Percentiles rank a stretch among this genome's conserved stretches.
Conservation (phyloP, 2,888 invertebrate genomes). For the Cinara cedri region DNA sequence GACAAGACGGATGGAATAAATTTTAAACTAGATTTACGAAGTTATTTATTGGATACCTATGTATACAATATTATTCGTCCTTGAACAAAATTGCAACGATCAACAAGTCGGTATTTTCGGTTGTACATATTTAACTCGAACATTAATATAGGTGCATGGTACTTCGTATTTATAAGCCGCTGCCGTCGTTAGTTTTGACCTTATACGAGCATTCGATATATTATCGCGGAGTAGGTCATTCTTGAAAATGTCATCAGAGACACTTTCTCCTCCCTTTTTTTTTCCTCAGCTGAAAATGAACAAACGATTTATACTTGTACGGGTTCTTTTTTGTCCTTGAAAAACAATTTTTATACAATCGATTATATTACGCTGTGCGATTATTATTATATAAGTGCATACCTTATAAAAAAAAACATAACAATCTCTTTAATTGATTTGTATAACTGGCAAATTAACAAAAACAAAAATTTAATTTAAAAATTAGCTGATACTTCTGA, state of each 20-base stretch:
- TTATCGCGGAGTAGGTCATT: neutral
- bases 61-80: neutral
- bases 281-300: too few relatives aligned
- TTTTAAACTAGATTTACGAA: neutral
- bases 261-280: neutral
- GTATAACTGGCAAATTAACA: too few relatives aligned
- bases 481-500: too few relatives aligned
- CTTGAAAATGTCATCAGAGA: constrained; percentile 4
- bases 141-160: neutral
- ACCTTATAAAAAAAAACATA: too few relatives aligned
- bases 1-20: neutral
- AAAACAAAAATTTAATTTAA: too few relatives aligned
- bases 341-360: too few relatives aligned
- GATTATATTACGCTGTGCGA: too few relatives aligned
- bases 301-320: too few relatives aligned
- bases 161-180: neutral
- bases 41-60: neutral
- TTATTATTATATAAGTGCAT: too few relatives aligned
- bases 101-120: neutral
- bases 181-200: neutral
- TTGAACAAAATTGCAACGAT: neutral
- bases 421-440: too few relatives aligned
- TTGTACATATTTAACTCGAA: neutral
- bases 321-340: too few relatives aligned
- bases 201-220: neutral